A percentile compares a stretch with the other conserved stretches of the same genome.
phyloP scores from a whole-genome alignment of 2,797 vertebrate genomes.

The Eulemur coronatus region DNA sequence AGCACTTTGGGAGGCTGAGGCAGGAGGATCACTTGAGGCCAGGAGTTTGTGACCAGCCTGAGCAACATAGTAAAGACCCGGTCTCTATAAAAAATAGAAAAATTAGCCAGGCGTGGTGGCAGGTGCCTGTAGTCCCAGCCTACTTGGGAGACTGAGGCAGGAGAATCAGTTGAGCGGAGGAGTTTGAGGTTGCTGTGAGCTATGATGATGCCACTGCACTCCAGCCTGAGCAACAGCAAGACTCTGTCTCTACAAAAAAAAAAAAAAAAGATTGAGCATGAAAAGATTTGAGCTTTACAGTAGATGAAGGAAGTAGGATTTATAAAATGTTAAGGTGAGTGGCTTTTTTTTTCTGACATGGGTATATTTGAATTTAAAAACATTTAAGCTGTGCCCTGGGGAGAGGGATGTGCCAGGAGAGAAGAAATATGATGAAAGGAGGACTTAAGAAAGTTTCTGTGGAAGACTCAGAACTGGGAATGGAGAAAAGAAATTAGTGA shows the following conservation, averaged over 20 bases:
- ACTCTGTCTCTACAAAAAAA: not conserved
- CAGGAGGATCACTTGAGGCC: not conserved
- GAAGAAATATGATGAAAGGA: not conserved
- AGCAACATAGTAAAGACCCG: too few relatives aligned
- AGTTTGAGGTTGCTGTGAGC: not conserved
- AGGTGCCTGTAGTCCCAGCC: not conserved
- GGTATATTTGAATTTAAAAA: conserved; percentile 52
- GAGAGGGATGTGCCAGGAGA: not conserved
- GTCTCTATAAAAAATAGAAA: not conserved
- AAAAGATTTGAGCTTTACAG: not conserved
- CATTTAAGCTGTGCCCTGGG: not conserved
- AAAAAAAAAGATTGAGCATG: not conserved
- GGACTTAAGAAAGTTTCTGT: not conserved
- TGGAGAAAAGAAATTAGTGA: not conserved
- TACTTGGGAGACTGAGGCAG: not conserved
- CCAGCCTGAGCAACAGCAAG: not conserved
- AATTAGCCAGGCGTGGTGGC: not conserved
- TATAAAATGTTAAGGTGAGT: not conserved
- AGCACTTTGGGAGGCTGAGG: not conserved
- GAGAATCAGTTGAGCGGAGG: not conserved
- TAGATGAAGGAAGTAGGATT: conserved; percentile 8
- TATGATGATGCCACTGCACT: not conserved
- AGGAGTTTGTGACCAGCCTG: not conserved
- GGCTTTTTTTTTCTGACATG: not conserved
- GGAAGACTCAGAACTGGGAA: not conserved